These are phyloP conservation scores for Pangasius sanitwongsei DNA, from an alignment of 2,797 vertebrate genomes.

Conservation along the genomic window DNA sequence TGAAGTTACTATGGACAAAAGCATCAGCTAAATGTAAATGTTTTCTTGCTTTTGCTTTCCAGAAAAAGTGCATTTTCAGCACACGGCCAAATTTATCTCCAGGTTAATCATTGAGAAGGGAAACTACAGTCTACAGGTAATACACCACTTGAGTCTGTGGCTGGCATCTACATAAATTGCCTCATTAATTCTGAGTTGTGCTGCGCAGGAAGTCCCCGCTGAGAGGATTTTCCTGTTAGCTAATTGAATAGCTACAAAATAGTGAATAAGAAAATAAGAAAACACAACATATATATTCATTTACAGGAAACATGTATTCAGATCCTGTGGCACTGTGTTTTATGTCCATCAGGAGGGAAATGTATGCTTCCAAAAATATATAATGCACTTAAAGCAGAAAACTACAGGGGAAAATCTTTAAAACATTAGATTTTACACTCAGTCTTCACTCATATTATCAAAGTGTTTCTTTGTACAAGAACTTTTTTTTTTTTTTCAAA, in stretches of 20 bases:
- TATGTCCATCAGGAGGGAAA: not conserved
- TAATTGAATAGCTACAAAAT: not conserved
- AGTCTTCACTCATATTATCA: not conserved
- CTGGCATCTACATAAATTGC: too few species aligned
- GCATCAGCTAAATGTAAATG: not conserved
- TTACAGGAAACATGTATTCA: not conserved
- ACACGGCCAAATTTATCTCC: slow-evolving; percentile 92
- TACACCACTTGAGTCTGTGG: not conserved
- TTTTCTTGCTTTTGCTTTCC: slow-evolving; percentile 54
- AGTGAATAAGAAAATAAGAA: not conserved
- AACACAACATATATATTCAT: not conserved
- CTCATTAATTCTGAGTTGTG: not conserved
- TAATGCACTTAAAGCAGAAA: not conserved
- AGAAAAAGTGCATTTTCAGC: slow-evolving; percentile 99
- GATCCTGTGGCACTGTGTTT: not conserved
- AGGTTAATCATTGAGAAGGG: slow-evolving; percentile 91
- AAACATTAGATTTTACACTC: not conserved
- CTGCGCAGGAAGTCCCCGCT: not conserved
- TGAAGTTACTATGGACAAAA: not conserved
- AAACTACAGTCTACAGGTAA: slow-evolving; percentile 98
- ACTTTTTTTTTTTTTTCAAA: not conserved
- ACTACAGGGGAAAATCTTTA: not conserved
- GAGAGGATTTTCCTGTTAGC: not conserved
- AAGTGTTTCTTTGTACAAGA: not conserved
- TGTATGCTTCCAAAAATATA: not conserved